Conservation (phyloP, 2,888 invertebrate genomes). For the Empis livida region DNA sequence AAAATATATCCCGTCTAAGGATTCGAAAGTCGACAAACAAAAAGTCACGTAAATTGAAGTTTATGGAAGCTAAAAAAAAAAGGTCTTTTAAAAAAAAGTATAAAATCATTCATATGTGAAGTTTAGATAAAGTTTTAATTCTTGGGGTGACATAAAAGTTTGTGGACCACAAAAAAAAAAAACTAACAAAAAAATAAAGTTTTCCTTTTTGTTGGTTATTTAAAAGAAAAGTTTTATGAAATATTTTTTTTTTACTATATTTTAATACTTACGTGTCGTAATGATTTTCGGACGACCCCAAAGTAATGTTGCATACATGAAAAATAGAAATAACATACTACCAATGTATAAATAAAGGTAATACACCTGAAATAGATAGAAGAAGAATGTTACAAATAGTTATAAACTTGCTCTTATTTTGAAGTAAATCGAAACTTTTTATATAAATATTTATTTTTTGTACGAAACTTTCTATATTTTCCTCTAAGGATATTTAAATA, state of each 20-base stretch:
- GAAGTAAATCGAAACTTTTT: background rate
- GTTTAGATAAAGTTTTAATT: no score
- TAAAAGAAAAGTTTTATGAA: background rate
- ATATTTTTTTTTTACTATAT: background rate
- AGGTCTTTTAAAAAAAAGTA: no score
- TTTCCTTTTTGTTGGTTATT: background rate
- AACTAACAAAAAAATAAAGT: no score
- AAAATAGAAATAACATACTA: conserved; percentile 71
- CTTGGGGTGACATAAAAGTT: no score
- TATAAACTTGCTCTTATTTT: background rate
- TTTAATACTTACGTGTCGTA: background rate
- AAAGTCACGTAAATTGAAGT: background rate
- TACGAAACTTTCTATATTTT: no score
- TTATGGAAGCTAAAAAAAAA: background rate
- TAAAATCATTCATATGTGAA: no score
- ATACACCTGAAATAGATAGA: conserved; percentile 48
- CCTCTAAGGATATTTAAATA: no score
- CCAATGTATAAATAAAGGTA: conserved; percentile 78
- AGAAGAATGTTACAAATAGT: background rate
- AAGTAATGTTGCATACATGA: conserved; percentile 69
- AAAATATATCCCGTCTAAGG: no score
- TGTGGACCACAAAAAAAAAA: no score
- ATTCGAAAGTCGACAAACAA: background rate
- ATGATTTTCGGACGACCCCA: conserved; percentile 48
- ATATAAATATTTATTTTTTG: no score